Base-by-base conservation (phyloP, 2,888 invertebrate genomes). In the Seira sanloemensis region DNA sequence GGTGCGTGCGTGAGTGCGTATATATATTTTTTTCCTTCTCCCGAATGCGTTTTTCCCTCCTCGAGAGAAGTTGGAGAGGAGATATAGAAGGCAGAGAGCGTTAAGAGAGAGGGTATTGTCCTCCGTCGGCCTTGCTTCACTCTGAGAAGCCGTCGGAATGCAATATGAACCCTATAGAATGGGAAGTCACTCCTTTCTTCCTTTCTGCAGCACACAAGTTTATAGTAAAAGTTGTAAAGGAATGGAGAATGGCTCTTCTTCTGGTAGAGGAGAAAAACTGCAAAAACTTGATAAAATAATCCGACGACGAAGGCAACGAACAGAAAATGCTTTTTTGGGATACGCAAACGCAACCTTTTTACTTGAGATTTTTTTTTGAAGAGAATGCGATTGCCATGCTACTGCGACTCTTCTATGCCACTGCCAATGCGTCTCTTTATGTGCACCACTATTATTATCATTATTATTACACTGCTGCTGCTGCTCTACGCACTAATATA, bases 231-330 rank as follows among this genome's bases (percentile, higher is more conserved):
- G n/a, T n/a, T n/a, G n/a, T n/a, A n/a, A n/a, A n/a, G n/a, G n/a
- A n/a, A n/a, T n/a, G n/a, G n/a, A n/a, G n/a, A n/a, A n/a, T n/a
- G n/a, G n/a, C n/a, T n/a, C n/a, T n/a, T n/a, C n/a, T n/a, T n/a
- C n/a, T n/a, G n/a, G n/a, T n/a, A n/a, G n/a, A n/a, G n/a, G n/a
- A n/a, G n/a, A n/a, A n/a, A n/a, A n/a, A 76, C 80, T 81, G 80
- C 80, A 81, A 76, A 82, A n/a, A 76, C 18, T 66, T 82, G 81
- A 82, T 82, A 82, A 76, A 76, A 76, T 82, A 82, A 82, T 76
- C 75, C 81, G 71, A 69, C 37, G 21, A 77, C 9, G 27, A 77
- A 1, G n/a, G n/a, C n/a, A n/a, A n/a, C 2, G 37, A 58, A 27
- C 18, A 26, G 68, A 24, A 18, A 58, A 67, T 24, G 5, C 65